Evolutionary conservation across 2,888 invertebrate species (phyloP).

Genomic region (Mesoligia furuncula): DNA sequence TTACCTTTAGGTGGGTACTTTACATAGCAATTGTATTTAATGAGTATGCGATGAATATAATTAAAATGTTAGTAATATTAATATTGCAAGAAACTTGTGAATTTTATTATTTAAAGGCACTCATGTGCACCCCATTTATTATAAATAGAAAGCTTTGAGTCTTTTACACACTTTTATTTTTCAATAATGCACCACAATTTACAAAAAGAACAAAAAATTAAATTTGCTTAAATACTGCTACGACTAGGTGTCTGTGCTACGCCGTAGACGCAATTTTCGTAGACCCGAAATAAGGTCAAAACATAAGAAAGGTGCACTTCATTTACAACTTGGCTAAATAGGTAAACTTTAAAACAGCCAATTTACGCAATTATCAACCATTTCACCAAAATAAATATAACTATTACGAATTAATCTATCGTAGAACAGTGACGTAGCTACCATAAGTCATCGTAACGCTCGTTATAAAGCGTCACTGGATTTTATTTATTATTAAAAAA

Average conservation of each 20-base stretch:
- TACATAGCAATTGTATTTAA: slow-evolving; percentile 42
- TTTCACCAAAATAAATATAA: slow-evolving; percentile 34
- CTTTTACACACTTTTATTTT: not conserved
- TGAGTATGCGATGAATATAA: slow-evolving; percentile 24
- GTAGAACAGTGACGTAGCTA: slow-evolving; percentile 47
- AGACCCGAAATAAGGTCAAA: slow-evolving; percentile 25
- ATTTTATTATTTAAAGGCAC: not conserved
- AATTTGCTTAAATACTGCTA: slow-evolving; percentile 6
- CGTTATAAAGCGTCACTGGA: slow-evolving; percentile 71
- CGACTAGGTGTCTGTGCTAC: slow-evolving; percentile 28
- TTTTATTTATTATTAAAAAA: slow-evolving; percentile 81
- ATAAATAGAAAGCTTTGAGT: not conserved
- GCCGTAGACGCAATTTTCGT: slow-evolving; percentile 48
- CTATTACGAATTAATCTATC: slow-evolving; percentile 39
- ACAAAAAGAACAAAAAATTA: not conserved
- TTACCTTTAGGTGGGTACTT: not conserved
- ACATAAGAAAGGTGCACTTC: slow-evolving; percentile 31
- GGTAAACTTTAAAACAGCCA: slow-evolving; percentile 7
- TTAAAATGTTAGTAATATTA: not conserved
- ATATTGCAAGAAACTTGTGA: not conserved
- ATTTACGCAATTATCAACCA: slow-evolving; percentile 14
- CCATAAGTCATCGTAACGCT: slow-evolving; percentile 73
- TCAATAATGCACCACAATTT: not conserved
- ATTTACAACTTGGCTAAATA: slow-evolving; percentile 25
- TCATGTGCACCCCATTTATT: not conserved